Evolutionary conservation across 2,113 vertebrate genomes (phyloP), one percentile per base, ranked within the genome.

Genomic region (Heptranchias perlo): DNA sequence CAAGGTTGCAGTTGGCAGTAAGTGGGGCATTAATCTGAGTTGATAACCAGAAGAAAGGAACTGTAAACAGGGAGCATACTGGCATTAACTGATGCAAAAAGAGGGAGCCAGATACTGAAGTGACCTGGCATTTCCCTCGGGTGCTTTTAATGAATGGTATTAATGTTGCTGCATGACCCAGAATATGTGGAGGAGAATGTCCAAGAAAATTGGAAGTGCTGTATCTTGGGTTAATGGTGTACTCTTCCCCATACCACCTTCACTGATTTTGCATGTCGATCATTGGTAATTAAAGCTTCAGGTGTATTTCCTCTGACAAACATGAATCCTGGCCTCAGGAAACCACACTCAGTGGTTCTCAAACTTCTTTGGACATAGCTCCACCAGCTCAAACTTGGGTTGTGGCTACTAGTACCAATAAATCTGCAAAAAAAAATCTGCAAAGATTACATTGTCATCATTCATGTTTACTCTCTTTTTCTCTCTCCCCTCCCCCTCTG

Each of bases 401-500:
- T 91, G 10, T 58, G 28, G 52, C 4, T 8, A 11, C 14, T 31
- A 58, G 87, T 58, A 35, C 13, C 87, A 58, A 54, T 35, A 91
- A 3, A 54, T 91, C 25, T 58, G 13, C 8, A 44, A 52, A 25
- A 58, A 0, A 54, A 54, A 35, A 10, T 13, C 28, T 14, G 11
- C 87, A 58, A 14, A 49, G 21, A n/a, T 86, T 47, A 86, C 82
- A 86, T 10, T 49, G 47, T 86, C 44, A 49, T 86, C 47, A 28
- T 86, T 49, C 1, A 18, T 86, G 1, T 39, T 78, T 96, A 73
- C 78, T 97, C 96, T 54, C 65, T 35, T n/a, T 58, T 18, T 54
- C 58, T 87, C 49, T 61, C 84, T 67, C 25, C 92, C 35, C 64
- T 39, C 73, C 96, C 96, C 95, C 96, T 94, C 25, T 76, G 67